phyloP scores from a whole-genome alignment of 2,797 vertebrate genomes.

The Muscicapa comitata region DNA sequence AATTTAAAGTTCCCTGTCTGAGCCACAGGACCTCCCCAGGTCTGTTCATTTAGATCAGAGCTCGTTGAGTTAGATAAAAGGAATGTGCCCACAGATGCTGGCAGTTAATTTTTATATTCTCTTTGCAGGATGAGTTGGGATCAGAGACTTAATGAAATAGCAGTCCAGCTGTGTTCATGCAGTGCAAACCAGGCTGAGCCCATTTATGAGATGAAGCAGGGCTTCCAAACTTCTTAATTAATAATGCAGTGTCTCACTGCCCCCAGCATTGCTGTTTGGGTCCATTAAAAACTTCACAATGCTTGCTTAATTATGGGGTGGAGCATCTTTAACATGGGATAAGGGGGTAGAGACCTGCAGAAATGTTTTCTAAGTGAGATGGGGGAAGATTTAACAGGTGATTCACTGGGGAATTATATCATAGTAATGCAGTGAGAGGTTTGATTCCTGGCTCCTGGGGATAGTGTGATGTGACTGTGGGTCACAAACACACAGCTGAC shows the following conservation, averaged over 20 bases:
- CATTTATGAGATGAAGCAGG: neutral
- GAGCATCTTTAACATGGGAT: neutral
- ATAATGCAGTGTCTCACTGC: neutral
- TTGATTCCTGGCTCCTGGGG: neutral
- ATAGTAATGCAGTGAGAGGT: neutral
- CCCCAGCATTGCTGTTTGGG: neutral
- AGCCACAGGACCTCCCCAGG: neutral
- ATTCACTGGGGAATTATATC: neutral
- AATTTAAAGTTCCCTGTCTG: neutral
- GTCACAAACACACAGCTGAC: neutral
- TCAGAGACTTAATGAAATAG: neutral
- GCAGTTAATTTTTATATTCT: neutral
- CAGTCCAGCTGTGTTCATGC: neutral
- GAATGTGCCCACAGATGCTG: neutral
- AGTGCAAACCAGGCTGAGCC: neutral
- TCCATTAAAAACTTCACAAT: neutral
- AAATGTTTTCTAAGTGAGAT: neutral
- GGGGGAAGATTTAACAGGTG: neutral
- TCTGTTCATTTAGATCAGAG: neutral
- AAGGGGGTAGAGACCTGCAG: neutral
- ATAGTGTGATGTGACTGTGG: neutral
- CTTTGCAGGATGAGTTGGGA: neutral
- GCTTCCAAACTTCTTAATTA: neutral
- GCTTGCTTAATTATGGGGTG: neutral
- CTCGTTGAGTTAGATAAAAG: neutral